phyloP scores from a whole-genome alignment of 2,797 vertebrate genomes.

The Catharus ustulatus region DNA sequence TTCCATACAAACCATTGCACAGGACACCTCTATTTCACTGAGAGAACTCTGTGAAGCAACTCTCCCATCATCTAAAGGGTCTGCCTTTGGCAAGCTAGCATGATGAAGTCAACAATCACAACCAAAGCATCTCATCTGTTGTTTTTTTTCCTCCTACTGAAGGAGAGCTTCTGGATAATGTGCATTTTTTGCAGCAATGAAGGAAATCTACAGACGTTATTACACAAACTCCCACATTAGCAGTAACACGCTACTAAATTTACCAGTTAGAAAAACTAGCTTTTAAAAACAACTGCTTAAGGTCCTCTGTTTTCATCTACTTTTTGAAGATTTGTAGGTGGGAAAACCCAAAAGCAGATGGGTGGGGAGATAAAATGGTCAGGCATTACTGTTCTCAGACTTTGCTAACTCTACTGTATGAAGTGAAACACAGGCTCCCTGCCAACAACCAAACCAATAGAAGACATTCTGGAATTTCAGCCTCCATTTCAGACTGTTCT shows the following conservation, averaged over 20 bases:
- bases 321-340: slow-evolving; percentile 35
- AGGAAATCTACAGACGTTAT: background rate
- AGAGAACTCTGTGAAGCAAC: background rate
- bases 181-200: background rate
- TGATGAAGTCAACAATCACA: background rate
- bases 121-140: background rate
- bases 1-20: background rate
- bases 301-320: background rate
- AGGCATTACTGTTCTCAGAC: slow-evolving; percentile 31
- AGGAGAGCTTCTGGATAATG: background rate
- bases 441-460: slow-evolving; percentile 61
- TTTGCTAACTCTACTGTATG: slow-evolving; percentile 20
- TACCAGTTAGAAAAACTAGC: background rate
- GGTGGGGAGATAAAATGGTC: background rate
- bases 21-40: background rate
- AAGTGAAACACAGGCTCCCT: slow-evolving; percentile 58
- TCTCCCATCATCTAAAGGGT: background rate
- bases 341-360: slow-evolving; percentile 34
- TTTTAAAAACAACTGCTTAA: slow-evolving; percentile 7
- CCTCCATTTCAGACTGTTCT: slow-evolving; percentile 67
- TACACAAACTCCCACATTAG: slow-evolving; percentile 39
- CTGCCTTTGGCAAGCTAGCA: background rate
- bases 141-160: background rate
- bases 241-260: background rate
- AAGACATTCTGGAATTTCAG: slow-evolving; percentile 69